Percentiles rank a stretch among this genome's conserved stretches.
Evolutionary conservation across 2,888 invertebrate genomes (phyloP).

Genomic region (Epinotia nisella): DNA sequence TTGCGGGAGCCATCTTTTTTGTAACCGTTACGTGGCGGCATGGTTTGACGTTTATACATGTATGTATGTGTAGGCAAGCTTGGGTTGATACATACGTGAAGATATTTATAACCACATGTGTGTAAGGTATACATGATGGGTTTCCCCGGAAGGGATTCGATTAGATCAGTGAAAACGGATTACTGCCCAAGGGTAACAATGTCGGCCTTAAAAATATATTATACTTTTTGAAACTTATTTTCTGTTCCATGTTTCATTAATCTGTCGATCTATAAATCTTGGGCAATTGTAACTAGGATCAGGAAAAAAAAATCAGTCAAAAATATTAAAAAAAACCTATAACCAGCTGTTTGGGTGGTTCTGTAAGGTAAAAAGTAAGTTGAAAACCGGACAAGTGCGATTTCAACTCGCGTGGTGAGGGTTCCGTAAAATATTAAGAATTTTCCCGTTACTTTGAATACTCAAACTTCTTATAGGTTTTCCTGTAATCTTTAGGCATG

Average conservation of each 20-base stretch:
- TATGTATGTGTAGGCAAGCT: background rate
- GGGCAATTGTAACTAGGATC: no score
- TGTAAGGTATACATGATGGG: background rate
- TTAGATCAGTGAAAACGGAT: background rate
- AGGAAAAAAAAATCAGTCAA: no score
- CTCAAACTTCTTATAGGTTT: no score
- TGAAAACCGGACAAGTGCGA: no score
- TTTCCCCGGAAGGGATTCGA: background rate
- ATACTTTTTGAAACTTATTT: background rate
- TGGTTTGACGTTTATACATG: background rate
- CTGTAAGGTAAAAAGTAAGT: no score
- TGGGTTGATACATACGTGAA: background rate
- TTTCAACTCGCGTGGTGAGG: no score
- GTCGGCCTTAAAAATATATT: background rate
- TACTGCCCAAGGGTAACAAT: background rate
- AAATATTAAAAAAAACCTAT: no score
- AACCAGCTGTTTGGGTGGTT: background rate
- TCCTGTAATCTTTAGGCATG: no score
- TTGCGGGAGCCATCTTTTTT: conserved; percentile 34
- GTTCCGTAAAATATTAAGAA: no score
- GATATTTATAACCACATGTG: background rate
- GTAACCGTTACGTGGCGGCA: background rate
- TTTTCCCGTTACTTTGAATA: no score
- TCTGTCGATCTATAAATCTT: no score
- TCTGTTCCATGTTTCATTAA: background rate